phyloP scores from a whole-genome alignment of 35 echinoderm and acorn worm species.

The Lytechinus pictus region DNA sequence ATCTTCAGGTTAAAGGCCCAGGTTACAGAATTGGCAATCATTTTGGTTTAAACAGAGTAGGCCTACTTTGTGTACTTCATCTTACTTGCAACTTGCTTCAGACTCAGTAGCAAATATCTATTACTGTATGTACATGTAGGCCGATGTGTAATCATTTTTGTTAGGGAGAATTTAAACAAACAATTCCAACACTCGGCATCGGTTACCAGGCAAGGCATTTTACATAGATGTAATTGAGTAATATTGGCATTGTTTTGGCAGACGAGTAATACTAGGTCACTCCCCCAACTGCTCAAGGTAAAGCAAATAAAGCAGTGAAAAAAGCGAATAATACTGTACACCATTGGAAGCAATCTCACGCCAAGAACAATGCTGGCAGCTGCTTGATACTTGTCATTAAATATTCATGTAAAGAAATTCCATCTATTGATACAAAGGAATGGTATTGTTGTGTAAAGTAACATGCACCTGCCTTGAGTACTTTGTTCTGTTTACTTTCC shows the following conservation, averaged over 20 bases:
- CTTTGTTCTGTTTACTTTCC: not conserved
- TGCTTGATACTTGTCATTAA: not conserved
- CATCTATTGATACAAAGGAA: not conserved
- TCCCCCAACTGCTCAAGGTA: not conserved
- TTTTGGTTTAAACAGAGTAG: no score
- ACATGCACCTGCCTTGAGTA: not conserved
- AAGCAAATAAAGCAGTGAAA: not conserved
- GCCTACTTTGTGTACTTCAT: no score
- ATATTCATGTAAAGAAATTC: slow-evolving; percentile 29
- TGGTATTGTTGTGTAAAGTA: not conserved
- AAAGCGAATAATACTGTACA: not conserved
- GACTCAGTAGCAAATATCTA: no score
- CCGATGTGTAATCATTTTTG: no score
- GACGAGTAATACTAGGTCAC: not conserved
- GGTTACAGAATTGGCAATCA: no score
- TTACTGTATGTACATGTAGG: no score
- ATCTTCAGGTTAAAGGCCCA: no score
- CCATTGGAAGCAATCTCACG: not conserved
- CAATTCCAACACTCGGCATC: not conserved
- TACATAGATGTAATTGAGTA: not conserved
- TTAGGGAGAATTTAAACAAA: no score
- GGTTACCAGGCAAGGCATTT: not conserved
- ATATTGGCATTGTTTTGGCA: slow-evolving; percentile 4
- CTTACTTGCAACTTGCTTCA: no score
- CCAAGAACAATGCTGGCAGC: not conserved